A percentile compares a stretch with the other conserved stretches of the same genome.
Evolutionary conservation across 2,113 vertebrate genomes (phyloP).

Genomic region (Trogon surrucura): DNA sequence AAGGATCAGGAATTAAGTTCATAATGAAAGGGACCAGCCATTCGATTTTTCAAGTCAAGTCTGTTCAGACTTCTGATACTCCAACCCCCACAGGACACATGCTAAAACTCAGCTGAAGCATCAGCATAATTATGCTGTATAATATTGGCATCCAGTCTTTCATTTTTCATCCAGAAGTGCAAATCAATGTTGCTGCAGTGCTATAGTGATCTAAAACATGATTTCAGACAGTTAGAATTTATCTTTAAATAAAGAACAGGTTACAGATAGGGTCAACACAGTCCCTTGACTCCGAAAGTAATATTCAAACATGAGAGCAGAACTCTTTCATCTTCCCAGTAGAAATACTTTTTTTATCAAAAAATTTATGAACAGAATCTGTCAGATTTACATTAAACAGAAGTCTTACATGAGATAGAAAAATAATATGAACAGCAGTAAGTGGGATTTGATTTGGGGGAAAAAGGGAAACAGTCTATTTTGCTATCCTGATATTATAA

Average conservation of each 20-base stretch:
- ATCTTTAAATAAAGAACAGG: constrained; percentile 5
- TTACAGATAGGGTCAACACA: neutral
- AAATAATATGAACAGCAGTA: neutral
- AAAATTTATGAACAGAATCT: neutral
- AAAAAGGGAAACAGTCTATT: neutral
- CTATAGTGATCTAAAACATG: neutral
- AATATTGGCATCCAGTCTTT: neutral
- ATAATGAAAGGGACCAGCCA: neutral
- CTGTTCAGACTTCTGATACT: neutral
- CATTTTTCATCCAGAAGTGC: constrained; percentile 17
- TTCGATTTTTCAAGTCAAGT: neutral
- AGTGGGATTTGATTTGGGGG: neutral
- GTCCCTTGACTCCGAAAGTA: neutral
- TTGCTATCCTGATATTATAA: neutral
- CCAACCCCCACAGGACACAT: neutral
- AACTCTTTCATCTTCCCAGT: constrained; percentile 2
- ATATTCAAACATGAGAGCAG: constrained; percentile 1
- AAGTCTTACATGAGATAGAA: neutral
- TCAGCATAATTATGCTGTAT: constrained; percentile 1
- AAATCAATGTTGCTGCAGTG: neutral
- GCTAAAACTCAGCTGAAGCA: neutral
- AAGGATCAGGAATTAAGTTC: neutral
- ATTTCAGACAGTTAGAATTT: neutral
- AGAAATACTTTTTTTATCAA: neutral
- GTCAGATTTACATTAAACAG: neutral